Evolutionary conservation across 37 sponge, comb jelly and placozoan species (phyloP).

Genomic region (Bolinopsis microptera): DNA sequence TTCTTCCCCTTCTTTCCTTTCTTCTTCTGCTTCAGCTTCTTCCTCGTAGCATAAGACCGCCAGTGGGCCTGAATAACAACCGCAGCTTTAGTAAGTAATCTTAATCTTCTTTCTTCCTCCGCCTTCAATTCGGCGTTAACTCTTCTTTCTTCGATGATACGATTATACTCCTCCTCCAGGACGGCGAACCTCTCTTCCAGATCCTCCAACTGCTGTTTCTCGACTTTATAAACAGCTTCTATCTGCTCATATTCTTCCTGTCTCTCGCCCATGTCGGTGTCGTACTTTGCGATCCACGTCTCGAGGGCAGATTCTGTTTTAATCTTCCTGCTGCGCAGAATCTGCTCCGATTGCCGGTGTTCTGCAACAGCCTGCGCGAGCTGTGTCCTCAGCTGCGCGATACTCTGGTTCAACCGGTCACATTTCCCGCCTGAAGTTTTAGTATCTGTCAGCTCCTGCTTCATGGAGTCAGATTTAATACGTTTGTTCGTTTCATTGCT

Average conservation of each 20-base stretch:
- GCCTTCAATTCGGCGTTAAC: conserved; percentile 74
- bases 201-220: conserved; percentile 83
- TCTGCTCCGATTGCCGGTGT: conserved; percentile 79
- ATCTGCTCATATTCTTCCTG: conserved; percentile 74
- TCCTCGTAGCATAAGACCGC: conserved; percentile 70
- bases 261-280: conserved; percentile 87
- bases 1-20: conserved; percentile 72
- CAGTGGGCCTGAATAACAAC: conserved; percentile 78
- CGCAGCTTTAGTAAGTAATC: conserved; percentile 72
- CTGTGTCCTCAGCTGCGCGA: conserved; percentile 72
- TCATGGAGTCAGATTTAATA: conserved; percentile 72
- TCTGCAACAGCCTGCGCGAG: conserved; percentile 68
- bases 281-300: conserved; percentile 94
- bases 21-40: conserved; percentile 69
- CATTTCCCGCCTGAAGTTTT: conserved; percentile 64
- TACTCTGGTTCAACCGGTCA: conserved; percentile 70
- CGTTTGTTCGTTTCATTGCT: conserved; percentile 76
- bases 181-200: conserved; percentile 81
- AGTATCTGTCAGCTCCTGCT: conserved; percentile 70
- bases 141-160: conserved; percentile 84
- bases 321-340: conserved; percentile 61
- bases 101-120: conserved; percentile 74
- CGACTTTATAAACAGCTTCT: conserved; percentile 70
- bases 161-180: conserved; percentile 77
- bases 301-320: conserved; percentile 89